Evolutionary conservation across 1,140 invertebrate species (phyloP).

Genomic region (Dendrolimus kikuchii): DNA sequence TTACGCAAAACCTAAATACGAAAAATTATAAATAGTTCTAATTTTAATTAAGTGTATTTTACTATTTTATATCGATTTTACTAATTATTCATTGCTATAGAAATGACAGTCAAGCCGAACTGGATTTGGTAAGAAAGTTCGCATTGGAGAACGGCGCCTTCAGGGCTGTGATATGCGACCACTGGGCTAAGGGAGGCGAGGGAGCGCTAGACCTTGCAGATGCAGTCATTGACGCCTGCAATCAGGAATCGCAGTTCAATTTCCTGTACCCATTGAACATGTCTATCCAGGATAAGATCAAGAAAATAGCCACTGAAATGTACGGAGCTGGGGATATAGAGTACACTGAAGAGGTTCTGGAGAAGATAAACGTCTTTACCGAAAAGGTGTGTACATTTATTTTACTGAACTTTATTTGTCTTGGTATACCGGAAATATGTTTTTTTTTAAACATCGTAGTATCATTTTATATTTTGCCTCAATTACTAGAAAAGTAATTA

Average conservation of each 20-base stretch:
- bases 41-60: too few species aligned
- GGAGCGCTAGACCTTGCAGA: slow-evolving; percentile 91
- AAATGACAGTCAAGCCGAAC: slow-evolving; percentile 90
- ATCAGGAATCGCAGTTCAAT: slow-evolving; percentile 75
- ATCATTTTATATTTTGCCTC: too few species aligned
- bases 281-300: slow-evolving; percentile 91
- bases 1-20: too few species aligned
- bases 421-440: too few species aligned
- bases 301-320: slow-evolving; percentile 92
- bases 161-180: slow-evolving; percentile 89
- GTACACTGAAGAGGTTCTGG: slow-evolving; percentile 77
- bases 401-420: too few species aligned
- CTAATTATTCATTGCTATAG: slow-evolving; percentile 46
- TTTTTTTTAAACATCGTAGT: too few species aligned
- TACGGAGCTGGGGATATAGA: slow-evolving; percentile 95
- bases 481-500: too few species aligned
- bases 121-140: slow-evolving; percentile 84
- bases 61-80: too few species aligned
- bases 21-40: too few species aligned
- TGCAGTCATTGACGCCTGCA: slow-evolving; percentile 86
- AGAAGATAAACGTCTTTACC: slow-evolving; percentile 80
- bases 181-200: slow-evolving; percentile 93
- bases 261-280: slow-evolving; percentile 89
- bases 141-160: slow-evolving; percentile 85
- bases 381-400: slow-evolving; percentile 58